Evolutionary conservation across 2,113 vertebrate species (phyloP), one percentile per base, ranked within the genome.

Genomic region (Pollachius pollachius): DNA sequence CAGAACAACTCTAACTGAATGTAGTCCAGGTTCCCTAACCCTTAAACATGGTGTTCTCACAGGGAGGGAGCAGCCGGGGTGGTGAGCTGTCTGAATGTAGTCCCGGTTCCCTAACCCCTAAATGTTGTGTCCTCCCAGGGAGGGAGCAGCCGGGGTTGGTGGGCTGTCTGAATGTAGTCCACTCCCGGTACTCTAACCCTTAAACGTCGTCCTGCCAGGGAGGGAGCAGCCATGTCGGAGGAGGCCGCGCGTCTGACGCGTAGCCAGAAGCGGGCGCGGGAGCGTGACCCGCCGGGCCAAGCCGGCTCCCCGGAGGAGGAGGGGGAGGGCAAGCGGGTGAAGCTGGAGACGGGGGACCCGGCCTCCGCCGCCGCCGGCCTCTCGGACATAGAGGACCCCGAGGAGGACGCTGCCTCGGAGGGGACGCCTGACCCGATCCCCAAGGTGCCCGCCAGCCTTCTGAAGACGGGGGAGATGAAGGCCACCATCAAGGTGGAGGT

Each of bases 221-320:
- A 85, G 84, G 84, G 84, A 81, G 85, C 79, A 88, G 90, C 72
- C 88, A 98, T 98, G 97, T 97, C 95, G 19, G 97, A 99, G 85
- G 97, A 97, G 85, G 92, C 90, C 63, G 96, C 94, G 91, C 92
- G 96, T 79, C 91, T 84, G 78, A 99, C 96, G 11, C 95, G 97
- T 25, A 98, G 96, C 90, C 97, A 98, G 88, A 99, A 99, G 85
- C 92, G 97, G 74, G 96, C 94, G 0, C 86, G 97, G 85, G 96
- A 99, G 79, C 90, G 86, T 65, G 96, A 97, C 70, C 64, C 78
- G 56, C 69, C 21, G 15, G 1, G 76, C 75, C 65, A 59, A 3
- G 11, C 67, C 5, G 74, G 81, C 0, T 76, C 86, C 0, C 85
- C 84, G 2, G 92, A 85, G 3, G 92, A 85, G 3, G 95, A 97